These are phyloP conservation scores for Potorous gilbertii DNA, from an alignment of 2,797 vertebrate genomes.

Conservation along the genomic window DNA sequence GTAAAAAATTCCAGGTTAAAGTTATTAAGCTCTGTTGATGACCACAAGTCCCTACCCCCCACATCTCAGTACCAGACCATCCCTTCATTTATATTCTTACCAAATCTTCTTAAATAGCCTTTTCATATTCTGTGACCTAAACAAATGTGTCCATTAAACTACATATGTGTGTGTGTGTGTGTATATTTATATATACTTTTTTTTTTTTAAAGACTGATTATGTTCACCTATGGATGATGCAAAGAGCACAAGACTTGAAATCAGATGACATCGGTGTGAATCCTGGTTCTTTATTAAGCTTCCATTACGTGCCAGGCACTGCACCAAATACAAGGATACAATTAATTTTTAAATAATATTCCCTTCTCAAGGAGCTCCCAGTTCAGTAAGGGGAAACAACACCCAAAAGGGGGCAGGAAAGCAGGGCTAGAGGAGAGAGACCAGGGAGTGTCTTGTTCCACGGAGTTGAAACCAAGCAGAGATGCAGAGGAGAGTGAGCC, in stretches of 20 bases:
- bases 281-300: not conserved
- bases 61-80: not conserved
- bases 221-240: not conserved
- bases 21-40: not conserved
- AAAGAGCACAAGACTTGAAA: not conserved
- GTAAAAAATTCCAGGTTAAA: not conserved
- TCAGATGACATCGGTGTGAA: not conserved
- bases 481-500: not conserved
- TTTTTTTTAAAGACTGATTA: not conserved
- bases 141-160: not conserved
- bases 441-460: not conserved
- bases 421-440: not conserved
- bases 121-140: slow-evolving; percentile 5
- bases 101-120: not conserved
- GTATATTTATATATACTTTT: not conserved
- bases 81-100: not conserved
- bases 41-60: not conserved
- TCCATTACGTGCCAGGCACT: not conserved
- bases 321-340: not conserved
- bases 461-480: not conserved
- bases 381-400: not conserved
- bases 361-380: not conserved
- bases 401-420: not conserved
- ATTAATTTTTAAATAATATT: not conserved
- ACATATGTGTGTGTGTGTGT: too few relatives aligned